Conservation (phyloP, 1,140 invertebrate genomes). For the Psilanteris sp. region DNA sequence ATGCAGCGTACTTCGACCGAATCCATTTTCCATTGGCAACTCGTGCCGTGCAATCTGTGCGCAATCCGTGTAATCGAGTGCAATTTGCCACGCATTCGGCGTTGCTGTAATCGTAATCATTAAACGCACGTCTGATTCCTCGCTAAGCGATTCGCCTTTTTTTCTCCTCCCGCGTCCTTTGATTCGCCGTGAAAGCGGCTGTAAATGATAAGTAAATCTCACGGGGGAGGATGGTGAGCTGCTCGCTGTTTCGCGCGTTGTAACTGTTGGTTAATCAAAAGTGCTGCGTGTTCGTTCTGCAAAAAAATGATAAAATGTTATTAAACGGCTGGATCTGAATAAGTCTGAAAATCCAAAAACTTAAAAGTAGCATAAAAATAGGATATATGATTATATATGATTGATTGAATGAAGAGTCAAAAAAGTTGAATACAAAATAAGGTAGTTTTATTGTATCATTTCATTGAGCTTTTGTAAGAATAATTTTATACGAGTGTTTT, state of each 20-base stretch:
- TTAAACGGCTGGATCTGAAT: no score
- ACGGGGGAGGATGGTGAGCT: not conserved
- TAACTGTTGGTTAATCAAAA: slow-evolving; percentile 14
- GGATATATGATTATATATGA: no score
- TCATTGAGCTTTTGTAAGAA: no score
- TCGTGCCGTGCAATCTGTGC: slow-evolving; percentile 21
- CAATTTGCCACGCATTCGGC: slow-evolving; percentile 27
- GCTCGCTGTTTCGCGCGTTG: slow-evolving; percentile 7
- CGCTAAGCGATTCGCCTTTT: not conserved
- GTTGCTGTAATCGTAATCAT: slow-evolving; percentile 32
- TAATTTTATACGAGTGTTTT: no score
- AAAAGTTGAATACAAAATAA: no score
- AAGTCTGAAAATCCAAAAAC: no score
- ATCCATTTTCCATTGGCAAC: slow-evolving; percentile 33
- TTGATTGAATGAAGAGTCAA: no score
- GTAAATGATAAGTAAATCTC: slow-evolving; percentile 33
- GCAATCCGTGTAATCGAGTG: slow-evolving; percentile 25
- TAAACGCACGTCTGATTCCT: slow-evolving; percentile 26
- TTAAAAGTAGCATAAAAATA: no score
- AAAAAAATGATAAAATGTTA: no score
- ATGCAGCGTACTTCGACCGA: not conserved
- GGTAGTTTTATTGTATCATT: no score
- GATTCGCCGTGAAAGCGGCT: slow-evolving; percentile 26
- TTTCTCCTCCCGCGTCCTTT: slow-evolving; percentile 10
- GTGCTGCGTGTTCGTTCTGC: no score